phyloP scores from a whole-genome alignment of 2,797 vertebrate genomes.

The Cephalopachus bancanus region DNA sequence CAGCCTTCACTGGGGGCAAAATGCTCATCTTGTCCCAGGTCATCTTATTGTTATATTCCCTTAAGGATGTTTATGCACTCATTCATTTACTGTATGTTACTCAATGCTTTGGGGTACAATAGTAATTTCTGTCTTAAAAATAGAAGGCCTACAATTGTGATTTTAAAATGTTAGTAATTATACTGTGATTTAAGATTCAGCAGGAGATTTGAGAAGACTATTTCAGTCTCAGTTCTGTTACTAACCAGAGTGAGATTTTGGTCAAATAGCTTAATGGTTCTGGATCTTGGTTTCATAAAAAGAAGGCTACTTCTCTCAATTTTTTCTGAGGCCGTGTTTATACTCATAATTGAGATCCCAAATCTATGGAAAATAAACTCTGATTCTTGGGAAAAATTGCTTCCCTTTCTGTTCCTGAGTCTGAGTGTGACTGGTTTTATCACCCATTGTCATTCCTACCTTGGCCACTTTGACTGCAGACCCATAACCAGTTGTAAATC shows the following conservation, averaged over 20 bases:
- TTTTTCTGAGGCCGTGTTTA: neutral
- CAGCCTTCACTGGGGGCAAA: neutral
- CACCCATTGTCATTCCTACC: constrained; percentile 78
- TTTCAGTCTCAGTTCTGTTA: neutral
- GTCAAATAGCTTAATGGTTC: neutral
- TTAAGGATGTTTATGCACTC: neutral
- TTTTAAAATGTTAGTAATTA: neutral
- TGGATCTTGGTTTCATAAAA: neutral
- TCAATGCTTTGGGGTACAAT: neutral
- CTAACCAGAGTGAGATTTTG: neutral
- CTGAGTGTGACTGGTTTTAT: neutral
- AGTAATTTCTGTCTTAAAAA: neutral
- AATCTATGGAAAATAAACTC: neutral
- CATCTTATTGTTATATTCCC: neutral
- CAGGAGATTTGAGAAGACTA: neutral
- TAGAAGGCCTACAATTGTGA: neutral
- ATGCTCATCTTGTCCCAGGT: neutral
- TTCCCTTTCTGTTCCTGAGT: neutral
- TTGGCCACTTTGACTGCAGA: constrained; percentile 91
- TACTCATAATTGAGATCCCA: neutral
- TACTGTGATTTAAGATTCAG: neutral
- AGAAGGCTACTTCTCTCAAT: neutral
- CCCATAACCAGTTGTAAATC: constrained; percentile 92
- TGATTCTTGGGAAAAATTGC: neutral
- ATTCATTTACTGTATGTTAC: neutral